Evolutionary conservation across 2,888 invertebrate genomes (phyloP), one percentile per base, ranked within the genome.

Genomic region (Chymomyza fuscimana): DNA sequence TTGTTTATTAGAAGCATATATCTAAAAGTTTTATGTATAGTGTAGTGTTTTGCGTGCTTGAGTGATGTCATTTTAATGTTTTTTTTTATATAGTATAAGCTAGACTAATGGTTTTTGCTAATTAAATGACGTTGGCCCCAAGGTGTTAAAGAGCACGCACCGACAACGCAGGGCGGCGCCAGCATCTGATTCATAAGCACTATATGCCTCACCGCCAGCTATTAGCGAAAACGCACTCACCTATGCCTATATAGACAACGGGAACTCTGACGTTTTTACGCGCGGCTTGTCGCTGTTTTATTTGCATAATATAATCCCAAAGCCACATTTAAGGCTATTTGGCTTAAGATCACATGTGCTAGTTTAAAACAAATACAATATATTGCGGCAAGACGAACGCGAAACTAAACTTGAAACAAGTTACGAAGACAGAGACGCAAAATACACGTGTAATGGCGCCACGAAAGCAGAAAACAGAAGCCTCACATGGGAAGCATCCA

Each of bases 281-380:
- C 40, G 73, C 75, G 32, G 77, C 77, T 58, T 84, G 80, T 4
- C 89, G 78, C 50, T 82, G 80, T 82, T 78, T 83, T 62, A 86
- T 78, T 66, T 69, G 74, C 80, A 89, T 82, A 80, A 90, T 81
- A 74, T 83, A 89, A 64, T 90, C 86, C 88, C 89, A 90, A 74
- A 90, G 73, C 86, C 88, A 89, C 90, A 90, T 90, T 76, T 66
- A 77, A 62, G 69, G 50, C 16, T 50, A 2, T 46, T 61, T 61
- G 61, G 22, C 3, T 16, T 7, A 54, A 54, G 54, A 54, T 54
- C 54, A 19, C 29, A 29, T 19, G 15, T 15, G 46, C 51, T 9
- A 51, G 51, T 16, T 63, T 9, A 19, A 16, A 46, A 15, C 56
- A 56, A 56, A 58, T 15, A 12, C 25, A 10, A 32, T 5, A 60